A percentile compares a stretch with the other conserved stretches of the same genome.
Evolutionary conservation across 2,797 vertebrate genomes (phyloP).

Genomic region (Semaprochilodus insignis): DNA sequence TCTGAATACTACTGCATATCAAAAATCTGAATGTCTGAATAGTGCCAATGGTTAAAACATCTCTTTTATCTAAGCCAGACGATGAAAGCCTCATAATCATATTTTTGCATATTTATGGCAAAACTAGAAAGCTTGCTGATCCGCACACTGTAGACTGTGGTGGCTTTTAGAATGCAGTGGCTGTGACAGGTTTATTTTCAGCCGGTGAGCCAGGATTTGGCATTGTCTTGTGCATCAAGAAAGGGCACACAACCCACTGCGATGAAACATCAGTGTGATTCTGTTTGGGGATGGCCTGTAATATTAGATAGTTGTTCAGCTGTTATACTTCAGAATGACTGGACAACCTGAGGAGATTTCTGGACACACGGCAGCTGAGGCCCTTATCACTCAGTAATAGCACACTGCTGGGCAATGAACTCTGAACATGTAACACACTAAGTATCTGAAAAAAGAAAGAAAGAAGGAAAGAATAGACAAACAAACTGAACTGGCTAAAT

Average conservation of each 20-base stretch:
- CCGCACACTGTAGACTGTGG: neutral
- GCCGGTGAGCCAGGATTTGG: neutral
- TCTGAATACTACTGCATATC: too few relatives aligned
- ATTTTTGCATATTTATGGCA: neutral
- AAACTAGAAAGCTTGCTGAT: neutral
- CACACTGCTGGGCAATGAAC: conserved; percentile 5
- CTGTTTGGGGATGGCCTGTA: conserved; percentile 29
- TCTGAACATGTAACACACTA: neutral
- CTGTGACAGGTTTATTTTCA: conserved; percentile 51
- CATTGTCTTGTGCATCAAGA: conserved; percentile 16
- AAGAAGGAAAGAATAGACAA: neutral
- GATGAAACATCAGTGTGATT: conserved; percentile 24
- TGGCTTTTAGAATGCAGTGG: conserved; percentile 9
- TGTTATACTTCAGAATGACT: conserved; percentile 64
- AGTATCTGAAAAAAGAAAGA: neutral
- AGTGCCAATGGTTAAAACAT: too few relatives aligned
- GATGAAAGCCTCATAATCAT: neutral
- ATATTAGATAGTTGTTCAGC: conserved; percentile 37
- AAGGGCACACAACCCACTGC: conserved; percentile 26
- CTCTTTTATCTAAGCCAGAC: neutral
- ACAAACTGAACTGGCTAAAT: neutral
- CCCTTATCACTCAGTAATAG: conserved; percentile 35
- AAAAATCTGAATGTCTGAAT: too few relatives aligned
- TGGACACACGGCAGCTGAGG: conserved; percentile 66
- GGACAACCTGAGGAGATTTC: conserved; percentile 63